Percentiles rank a stretch among this genome's conserved stretches.
Conservation (phyloP, 2,797 vertebrate species). For the Taenioides sp. region DNA sequence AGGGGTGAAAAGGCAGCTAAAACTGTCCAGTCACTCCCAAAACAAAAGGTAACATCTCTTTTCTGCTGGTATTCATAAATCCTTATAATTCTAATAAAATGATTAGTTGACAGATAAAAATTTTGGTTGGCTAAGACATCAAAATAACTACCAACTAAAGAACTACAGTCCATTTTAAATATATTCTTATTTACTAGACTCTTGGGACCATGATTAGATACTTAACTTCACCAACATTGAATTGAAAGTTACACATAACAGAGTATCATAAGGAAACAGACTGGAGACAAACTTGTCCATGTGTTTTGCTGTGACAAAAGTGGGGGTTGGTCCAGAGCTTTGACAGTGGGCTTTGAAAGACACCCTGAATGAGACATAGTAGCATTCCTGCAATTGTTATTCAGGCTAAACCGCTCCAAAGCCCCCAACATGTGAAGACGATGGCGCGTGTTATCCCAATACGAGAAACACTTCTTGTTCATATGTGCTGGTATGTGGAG, state of each 20-base stretch:
- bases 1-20: no score
- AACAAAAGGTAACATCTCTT: no score
- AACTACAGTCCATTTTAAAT: no score
- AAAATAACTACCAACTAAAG: no score
- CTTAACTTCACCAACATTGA: not conserved
- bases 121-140: no score
- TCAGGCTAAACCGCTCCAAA: conserved; percentile 49
- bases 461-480: conserved; percentile 66
- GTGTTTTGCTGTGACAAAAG: conserved; percentile 71
- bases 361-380: conserved; percentile 72
- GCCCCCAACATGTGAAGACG: conserved; percentile 50
- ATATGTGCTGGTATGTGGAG: conserved; percentile 37
- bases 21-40: no score
- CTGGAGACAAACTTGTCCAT: conserved; percentile 35
- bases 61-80: no score
- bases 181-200: no score
- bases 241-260: not conserved
- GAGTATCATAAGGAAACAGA: conserved; percentile 28
- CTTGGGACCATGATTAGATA: no score
- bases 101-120: no score
- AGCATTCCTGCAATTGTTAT: conserved; percentile 73
- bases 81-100: no score
- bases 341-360: conserved; percentile 67
- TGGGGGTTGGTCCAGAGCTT: conserved; percentile 47
- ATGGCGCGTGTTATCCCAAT: conserved; percentile 50